Percentiles rank a stretch among this genome's conserved stretches.
These are phyloP conservation scores for Melanotaenia duboulayi DNA, from an alignment of 2,113 vertebrate genomes.

Conservation along the genomic window DNA sequence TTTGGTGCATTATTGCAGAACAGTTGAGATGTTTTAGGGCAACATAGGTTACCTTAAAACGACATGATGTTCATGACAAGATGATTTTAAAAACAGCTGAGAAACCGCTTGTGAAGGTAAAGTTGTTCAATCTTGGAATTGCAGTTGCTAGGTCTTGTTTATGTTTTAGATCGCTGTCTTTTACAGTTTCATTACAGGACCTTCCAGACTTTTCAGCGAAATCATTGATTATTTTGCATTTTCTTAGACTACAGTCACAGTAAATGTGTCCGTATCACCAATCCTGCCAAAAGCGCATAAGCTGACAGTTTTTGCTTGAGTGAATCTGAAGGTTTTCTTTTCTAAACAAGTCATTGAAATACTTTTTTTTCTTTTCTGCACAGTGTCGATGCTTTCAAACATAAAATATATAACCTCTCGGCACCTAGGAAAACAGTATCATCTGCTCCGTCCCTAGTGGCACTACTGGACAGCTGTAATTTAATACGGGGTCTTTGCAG, in stretches of 20 bases:
- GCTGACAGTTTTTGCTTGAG: background rate
- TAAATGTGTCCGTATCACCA: background rate
- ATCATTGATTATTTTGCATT: background rate
- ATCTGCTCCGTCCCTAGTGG: background rate
- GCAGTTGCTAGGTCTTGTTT: background rate
- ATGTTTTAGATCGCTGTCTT: slow-evolving; percentile 11
- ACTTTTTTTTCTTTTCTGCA: background rate
- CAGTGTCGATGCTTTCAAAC: background rate
- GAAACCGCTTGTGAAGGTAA: too few species aligned
- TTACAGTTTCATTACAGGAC: slow-evolving; percentile 10
- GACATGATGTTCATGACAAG: too few species aligned
- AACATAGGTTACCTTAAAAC: background rate
- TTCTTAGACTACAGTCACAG: background rate
- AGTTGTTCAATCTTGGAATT: too few species aligned
- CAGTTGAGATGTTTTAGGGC: background rate
- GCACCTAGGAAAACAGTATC: too few species aligned
- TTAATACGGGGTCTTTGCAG: too few species aligned
- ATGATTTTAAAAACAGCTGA: too few species aligned
- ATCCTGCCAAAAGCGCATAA: background rate
- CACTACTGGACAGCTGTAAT: background rate
- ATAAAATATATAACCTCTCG: too few species aligned
- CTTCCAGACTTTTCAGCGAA: background rate
- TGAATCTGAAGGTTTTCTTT: background rate
- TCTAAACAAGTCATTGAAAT: background rate
- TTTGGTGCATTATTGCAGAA: background rate